Conservation (phyloP, 2,113 vertebrate species). For the Chinchilla lanigera region DNA sequence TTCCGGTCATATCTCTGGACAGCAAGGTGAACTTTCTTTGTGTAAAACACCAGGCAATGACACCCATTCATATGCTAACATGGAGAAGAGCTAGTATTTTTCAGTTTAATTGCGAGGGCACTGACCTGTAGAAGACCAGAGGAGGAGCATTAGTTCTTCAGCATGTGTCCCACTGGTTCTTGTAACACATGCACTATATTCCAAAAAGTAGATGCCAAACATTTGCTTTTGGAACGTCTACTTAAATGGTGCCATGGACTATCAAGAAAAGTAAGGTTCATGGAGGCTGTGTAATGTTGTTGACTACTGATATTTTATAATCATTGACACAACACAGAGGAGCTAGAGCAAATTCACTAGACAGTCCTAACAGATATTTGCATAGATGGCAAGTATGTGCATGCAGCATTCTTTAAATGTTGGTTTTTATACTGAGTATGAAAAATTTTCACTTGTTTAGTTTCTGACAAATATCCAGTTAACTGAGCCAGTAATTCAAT, state of each 20-base stretch:
- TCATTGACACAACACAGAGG: neutral
- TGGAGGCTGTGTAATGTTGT: neutral
- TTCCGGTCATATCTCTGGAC: neutral
- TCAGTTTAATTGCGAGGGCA: neutral
- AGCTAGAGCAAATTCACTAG: neutral
- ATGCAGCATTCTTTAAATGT: slow-evolving; percentile 24
- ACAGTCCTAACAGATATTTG: neutral
- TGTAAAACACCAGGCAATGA: neutral
- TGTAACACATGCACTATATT: neutral
- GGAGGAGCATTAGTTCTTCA: neutral
- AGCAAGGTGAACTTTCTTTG: neutral
- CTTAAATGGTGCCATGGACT: neutral
- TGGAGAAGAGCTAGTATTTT: neutral
- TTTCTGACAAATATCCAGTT: slow-evolving; percentile 50
- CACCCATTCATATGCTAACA: neutral
- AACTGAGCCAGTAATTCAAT: slow-evolving; percentile 43
- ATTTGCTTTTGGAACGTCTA: neutral
- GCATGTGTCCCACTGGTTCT: neutral
- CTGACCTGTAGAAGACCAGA: neutral
- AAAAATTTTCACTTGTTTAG: slow-evolving; percentile 46
- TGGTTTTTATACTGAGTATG: slow-evolving; percentile 49
- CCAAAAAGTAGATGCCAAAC: neutral
- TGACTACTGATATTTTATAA: neutral
- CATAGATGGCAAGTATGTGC: neutral
- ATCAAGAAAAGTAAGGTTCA: neutral